These are phyloP conservation scores for Synanceia verrucosa DNA, from an alignment of 2,797 vertebrate species.

Conservation along the genomic window DNA sequence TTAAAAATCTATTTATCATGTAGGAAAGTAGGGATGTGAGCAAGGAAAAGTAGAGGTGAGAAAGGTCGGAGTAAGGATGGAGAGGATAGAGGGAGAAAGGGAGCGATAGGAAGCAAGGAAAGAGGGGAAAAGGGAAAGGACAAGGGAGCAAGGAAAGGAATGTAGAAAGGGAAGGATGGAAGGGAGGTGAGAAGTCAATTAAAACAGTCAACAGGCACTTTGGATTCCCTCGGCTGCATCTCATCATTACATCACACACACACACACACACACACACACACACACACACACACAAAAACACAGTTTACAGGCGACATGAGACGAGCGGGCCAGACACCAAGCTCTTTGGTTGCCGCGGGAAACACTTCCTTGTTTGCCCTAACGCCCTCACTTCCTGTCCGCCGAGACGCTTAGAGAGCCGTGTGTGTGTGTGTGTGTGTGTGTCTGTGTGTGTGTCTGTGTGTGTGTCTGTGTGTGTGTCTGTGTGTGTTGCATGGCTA, in stretches of 20 bases:
- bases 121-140: background rate
- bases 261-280: constrained; percentile 24
- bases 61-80: background rate
- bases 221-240: constrained; percentile 66
- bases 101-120: background rate
- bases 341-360: constrained; percentile 66
- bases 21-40: background rate
- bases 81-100: background rate
- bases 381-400: constrained; percentile 75
- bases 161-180: constrained; percentile 4
- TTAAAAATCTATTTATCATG: no score
- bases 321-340: constrained; percentile 39
- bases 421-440: constrained; percentile 21
- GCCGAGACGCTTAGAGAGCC: constrained; percentile 62
- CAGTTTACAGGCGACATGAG: constrained; percentile 56
- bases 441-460: constrained; percentile 13
- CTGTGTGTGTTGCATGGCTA: constrained; percentile 71
- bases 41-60: background rate
- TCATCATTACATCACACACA: constrained; percentile 65
- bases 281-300: constrained; percentile 21
- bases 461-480: constrained; percentile 20
- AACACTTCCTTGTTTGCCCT: constrained; percentile 75
- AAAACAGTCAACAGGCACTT: constrained; percentile 76
- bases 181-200: constrained; percentile 69
- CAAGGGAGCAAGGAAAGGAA: background rate